Percentiles rank a stretch among this genome's conserved stretches.
Evolutionary conservation across 2,888 invertebrate genomes (phyloP).

Genomic region (Netelia melanura): DNA sequence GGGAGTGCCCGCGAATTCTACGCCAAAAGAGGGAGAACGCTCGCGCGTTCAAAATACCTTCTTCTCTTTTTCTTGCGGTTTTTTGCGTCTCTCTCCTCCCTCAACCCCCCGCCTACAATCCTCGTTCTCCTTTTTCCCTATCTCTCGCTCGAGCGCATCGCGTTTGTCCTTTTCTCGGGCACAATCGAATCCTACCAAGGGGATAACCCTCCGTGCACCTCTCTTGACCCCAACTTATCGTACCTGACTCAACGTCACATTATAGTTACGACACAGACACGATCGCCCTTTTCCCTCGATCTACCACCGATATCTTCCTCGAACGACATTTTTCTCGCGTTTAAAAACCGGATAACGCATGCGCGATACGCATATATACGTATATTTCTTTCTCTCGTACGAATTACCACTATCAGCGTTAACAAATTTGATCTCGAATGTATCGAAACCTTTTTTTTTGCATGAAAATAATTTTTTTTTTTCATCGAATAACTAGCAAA

Average conservation of each 20-base stretch:
- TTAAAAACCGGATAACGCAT: background rate
- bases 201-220: background rate
- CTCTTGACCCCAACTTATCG: background rate
- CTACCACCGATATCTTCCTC: background rate
- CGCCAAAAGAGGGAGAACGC: slow-evolving; percentile 28
- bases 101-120: slow-evolving; percentile 60
- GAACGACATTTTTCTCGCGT: background rate
- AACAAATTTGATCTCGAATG: no score
- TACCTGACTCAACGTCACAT: background rate
- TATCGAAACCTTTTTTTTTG: no score
- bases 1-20: slow-evolving; percentile 70
- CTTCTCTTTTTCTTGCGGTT: slow-evolving; percentile 35
- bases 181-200: background rate
- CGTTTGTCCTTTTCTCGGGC: background rate
- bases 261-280: background rate
- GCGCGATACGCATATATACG: no score
- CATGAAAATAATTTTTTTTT: no score
- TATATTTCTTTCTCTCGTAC: no score
- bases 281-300: background rate
- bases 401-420: no score
- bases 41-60: slow-evolving; percentile 77
- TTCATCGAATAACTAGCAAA: background rate
- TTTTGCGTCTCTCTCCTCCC: slow-evolving; percentile 28
- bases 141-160: slow-evolving; percentile 37
- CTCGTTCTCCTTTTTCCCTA: slow-evolving; percentile 40